These are phyloP conservation scores for Carettochelys insculpta DNA, from an alignment of 2,113 vertebrate genomes.

Conservation along the genomic window DNA sequence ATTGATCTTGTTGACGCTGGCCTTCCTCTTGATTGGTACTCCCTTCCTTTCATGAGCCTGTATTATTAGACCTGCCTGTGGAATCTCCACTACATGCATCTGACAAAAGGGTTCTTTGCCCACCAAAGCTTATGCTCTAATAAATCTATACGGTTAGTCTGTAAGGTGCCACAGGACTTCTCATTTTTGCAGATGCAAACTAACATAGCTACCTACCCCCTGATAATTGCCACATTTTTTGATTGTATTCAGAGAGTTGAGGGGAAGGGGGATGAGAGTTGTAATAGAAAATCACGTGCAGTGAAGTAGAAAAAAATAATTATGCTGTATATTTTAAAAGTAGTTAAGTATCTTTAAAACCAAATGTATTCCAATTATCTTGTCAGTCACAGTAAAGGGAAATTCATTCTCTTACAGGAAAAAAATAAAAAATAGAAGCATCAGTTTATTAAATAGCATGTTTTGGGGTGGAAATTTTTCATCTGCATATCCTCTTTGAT, in stretches of 20 bases:
- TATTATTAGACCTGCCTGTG: no score
- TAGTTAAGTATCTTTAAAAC: conserved; percentile 15
- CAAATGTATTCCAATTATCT: conserved; percentile 28
- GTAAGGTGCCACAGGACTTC: no score
- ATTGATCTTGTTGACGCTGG: no score
- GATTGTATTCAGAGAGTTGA: neutral
- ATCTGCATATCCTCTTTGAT: neutral
- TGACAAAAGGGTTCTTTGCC: no score
- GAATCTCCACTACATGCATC: no score
- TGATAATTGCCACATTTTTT: no score
- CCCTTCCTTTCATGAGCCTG: no score
- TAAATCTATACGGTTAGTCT: no score
- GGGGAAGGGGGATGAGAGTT: neutral
- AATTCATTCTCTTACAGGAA: neutral
- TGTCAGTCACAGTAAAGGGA: neutral
- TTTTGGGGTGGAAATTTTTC: neutral
- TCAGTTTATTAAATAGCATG: neutral
- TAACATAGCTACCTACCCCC: no score
- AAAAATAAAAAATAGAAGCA: conserved; percentile 32
- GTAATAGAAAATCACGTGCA: neutral
- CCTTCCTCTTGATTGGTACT: no score
- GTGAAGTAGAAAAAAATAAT: neutral
- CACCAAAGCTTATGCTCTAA: no score
- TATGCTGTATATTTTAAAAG: neutral
- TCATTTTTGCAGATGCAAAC: no score